Evolutionary conservation across 2,113 vertebrate species (phyloP).

Genomic region (Heterochromis multidens): DNA sequence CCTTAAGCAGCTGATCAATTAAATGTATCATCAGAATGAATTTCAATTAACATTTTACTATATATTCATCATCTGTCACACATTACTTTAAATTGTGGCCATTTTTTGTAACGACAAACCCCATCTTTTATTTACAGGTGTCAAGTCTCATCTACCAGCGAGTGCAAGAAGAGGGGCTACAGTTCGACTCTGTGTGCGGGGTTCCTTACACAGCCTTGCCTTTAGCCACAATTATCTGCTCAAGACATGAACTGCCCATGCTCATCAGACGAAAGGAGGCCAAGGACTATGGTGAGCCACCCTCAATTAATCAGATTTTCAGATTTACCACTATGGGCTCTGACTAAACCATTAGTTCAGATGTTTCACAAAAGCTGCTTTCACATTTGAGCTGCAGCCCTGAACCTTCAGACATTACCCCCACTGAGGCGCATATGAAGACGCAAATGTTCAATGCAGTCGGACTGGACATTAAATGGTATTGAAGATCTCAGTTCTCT

Average conservation of each 20-base stretch:
- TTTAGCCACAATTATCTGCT: slow-evolving; percentile 85
- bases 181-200: slow-evolving; percentile 83
- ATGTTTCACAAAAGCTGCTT: neutral
- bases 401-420: neutral
- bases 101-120: neutral
- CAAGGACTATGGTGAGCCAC: slow-evolving; percentile 82
- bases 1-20: neutral
- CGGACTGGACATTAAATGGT: neutral
- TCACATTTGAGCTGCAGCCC: too few species aligned
- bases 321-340: neutral
- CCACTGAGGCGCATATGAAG: neutral
- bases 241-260: slow-evolving; percentile 82
- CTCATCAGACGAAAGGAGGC: slow-evolving; percentile 91
- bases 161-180: slow-evolving; percentile 64
- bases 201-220: slow-evolving; percentile 94
- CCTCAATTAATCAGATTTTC: neutral
- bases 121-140: slow-evolving; percentile 69
- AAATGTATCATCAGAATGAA: neutral
- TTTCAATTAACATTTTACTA: neutral
- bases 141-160: slow-evolving; percentile 80
- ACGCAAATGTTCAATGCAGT: neutral
- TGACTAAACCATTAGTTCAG: neutral
- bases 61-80: neutral
- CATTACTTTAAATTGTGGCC: neutral
- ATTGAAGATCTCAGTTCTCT: neutral